Percentiles rank a stretch among this genome's conserved stretches.
Conservation (phyloP, 2,113 vertebrate genomes). For the Gobiocypris rarus region DNA sequence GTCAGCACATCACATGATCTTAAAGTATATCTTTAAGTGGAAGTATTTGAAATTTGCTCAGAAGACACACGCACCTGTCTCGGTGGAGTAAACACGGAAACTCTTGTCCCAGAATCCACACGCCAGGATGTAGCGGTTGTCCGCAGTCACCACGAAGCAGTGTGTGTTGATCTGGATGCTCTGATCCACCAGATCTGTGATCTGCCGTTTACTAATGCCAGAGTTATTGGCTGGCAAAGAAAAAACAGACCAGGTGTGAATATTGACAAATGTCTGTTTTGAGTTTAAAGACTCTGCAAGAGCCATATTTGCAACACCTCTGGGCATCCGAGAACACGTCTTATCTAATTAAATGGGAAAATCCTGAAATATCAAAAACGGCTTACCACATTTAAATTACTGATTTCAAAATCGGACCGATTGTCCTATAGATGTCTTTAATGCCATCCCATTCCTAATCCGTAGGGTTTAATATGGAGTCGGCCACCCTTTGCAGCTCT, state of each 20-base stretch:
- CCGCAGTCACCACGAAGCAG: slow-evolving; percentile 97
- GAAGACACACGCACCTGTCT: slow-evolving; percentile 82
- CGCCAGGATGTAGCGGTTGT: slow-evolving; percentile 98
- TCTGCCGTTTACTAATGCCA: slow-evolving; percentile 96
- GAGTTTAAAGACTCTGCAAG: neutral
- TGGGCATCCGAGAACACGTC: too few species aligned
- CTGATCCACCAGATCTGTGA: slow-evolving; percentile 98
- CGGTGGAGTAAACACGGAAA: slow-evolving; percentile 96
- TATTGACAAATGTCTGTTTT: neutral
- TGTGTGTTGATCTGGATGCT: slow-evolving; percentile 99
- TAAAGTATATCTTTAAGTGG: neutral
- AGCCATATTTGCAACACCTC: too few species aligned
- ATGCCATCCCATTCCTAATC: too few species aligned
- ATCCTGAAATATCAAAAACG: too few species aligned
- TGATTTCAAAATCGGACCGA: too few species aligned
- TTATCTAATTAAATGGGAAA: too few species aligned
- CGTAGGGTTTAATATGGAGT: too few species aligned
- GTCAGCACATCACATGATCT: neutral
- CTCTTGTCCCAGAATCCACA: slow-evolving; percentile 99
- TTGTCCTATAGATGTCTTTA: too few species aligned
- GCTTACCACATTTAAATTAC: too few species aligned
- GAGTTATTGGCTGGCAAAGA: slow-evolving; percentile 89
- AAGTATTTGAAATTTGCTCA: neutral
- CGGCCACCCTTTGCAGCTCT: too few species aligned
- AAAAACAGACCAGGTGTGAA: neutral